Percentiles rank a stretch among this genome's conserved stretches.
phyloP scores from a whole-genome alignment of 2,113 vertebrate species.

The Chionodraco myersi region DNA sequence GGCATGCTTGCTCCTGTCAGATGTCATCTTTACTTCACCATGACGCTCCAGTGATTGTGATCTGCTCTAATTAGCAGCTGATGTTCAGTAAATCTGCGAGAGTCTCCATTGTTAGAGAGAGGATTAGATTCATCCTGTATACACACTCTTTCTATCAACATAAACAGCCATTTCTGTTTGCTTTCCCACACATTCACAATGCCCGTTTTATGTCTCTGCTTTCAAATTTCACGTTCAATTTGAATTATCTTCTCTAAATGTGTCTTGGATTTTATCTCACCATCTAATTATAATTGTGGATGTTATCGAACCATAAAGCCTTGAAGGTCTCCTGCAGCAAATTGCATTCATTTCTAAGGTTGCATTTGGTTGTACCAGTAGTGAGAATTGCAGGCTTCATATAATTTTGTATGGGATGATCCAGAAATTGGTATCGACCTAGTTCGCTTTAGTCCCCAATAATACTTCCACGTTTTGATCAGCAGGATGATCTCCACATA shows the following conservation, averaged over 20 bases:
- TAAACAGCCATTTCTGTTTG: conserved; percentile 30
- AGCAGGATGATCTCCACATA: too few relatives aligned
- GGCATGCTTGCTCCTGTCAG: conserved; percentile 10
- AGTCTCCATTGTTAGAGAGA: conserved; percentile 47
- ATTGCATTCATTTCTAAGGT: neutral
- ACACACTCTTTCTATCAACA: conserved; percentile 20
- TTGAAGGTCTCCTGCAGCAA: neutral
- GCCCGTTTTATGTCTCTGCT: conserved; percentile 21
- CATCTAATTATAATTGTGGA: neutral
- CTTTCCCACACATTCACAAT: conserved; percentile 16
- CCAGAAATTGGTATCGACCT: too few relatives aligned
- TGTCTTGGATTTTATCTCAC: neutral
- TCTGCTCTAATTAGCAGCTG: conserved; percentile 55
- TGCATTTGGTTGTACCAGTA: neutral
- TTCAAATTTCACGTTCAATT: neutral
- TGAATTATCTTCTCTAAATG: conserved; percentile 1
- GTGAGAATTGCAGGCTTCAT: neutral
- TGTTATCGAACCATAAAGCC: neutral
- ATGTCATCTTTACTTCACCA: conserved; percentile 12
- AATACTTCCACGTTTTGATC: too few relatives aligned
- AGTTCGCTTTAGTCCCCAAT: too few relatives aligned
- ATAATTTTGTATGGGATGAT: neutral
- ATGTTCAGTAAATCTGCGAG: conserved; percentile 53
- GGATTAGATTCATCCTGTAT: conserved; percentile 51
- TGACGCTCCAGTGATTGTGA: conserved; percentile 31